Base-by-base conservation (phyloP, 2,888 invertebrate genomes). In the Hyalella azteca region DNA sequence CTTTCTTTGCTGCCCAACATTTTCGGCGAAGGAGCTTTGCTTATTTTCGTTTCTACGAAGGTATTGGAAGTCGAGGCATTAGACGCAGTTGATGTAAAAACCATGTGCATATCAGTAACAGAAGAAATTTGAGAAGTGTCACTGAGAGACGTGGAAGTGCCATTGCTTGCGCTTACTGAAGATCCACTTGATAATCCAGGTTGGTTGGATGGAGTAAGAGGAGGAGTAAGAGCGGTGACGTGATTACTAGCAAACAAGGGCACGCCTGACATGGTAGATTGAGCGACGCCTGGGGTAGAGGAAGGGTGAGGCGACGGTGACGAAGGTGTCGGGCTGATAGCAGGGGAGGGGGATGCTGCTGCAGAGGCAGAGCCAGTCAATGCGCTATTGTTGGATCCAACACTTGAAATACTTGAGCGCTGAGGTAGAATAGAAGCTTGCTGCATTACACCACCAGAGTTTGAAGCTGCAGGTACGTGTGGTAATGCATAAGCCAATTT, bases 1-100 rank as follows among this genome's bases (percentile, higher is more conserved):
- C 92, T 91, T 88, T 91, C 91, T 87, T 92, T 92, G 81, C 92
- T 92, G 40, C 76, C 80, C 19, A 79, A 45, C 59, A 81, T 73
- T 45, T 79, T 79, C 29, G 45, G 36, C 11, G 49, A 29, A 19
- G 60, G 19, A 11, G 41, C 54, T 26, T 73, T 79, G 32, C 45
- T 39, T 29, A 40, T 48, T 22, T 59, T 66, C n/a, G 40, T 36
- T 60, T 59, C 60, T 36, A 73, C 19, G 29, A 41, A 36, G 13
- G 48, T 22, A 45, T 29, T 48, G 73, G 79, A 73, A 19, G 49
- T 29, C 26, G 73, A 26, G 45, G 41, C 40, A n/a, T n/a, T 32
- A 45, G 22, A 41, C 32, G 73, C 32, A 41, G 48, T 19, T 0
- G 48, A 5, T 22, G 59, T 11, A 13, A 60, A 41, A 40, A 41